Percentiles rank a stretch among this genome's conserved stretches.
Conservation (phyloP, 2,113 vertebrate species). For the Nycticebus coucang region DNA sequence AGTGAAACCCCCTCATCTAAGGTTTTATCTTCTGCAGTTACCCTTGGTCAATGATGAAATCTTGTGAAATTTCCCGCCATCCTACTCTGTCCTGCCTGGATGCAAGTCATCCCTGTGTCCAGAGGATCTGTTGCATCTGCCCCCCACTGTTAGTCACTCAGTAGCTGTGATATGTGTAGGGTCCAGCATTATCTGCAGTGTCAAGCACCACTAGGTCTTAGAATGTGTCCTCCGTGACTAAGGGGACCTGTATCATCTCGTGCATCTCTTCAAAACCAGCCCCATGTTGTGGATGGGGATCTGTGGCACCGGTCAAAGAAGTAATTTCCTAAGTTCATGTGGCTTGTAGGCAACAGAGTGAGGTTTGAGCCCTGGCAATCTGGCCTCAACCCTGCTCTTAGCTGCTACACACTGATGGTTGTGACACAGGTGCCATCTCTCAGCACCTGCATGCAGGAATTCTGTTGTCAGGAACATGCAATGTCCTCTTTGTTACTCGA, state of each 20-base stretch:
- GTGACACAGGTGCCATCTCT: not conserved
- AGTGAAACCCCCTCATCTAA: not conserved
- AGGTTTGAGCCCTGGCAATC: not conserved
- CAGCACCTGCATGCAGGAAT: not conserved
- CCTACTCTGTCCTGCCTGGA: not conserved
- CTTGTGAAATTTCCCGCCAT: not conserved
- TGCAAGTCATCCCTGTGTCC: not conserved
- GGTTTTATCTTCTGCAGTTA: not conserved
- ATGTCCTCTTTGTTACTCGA: not conserved
- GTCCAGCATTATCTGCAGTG: not conserved
- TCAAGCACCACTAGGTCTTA: not conserved
- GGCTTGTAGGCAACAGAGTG: not conserved
- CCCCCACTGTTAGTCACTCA: not conserved
- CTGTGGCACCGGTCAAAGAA: not conserved
- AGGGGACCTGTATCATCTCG: not conserved
- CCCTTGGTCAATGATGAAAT: not conserved
- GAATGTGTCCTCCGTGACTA: not conserved
- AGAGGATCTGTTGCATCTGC: not conserved
- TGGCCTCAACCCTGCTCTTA: not conserved
- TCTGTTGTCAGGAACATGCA: not conserved
- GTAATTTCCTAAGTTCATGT: not conserved
- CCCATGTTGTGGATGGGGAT: not conserved
- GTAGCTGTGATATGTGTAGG: not conserved
- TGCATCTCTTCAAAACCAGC: not conserved
- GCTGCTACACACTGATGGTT: not conserved